phyloP scores from a whole-genome alignment of 1,140 invertebrate species.

The Heliconius nattereri region DNA sequence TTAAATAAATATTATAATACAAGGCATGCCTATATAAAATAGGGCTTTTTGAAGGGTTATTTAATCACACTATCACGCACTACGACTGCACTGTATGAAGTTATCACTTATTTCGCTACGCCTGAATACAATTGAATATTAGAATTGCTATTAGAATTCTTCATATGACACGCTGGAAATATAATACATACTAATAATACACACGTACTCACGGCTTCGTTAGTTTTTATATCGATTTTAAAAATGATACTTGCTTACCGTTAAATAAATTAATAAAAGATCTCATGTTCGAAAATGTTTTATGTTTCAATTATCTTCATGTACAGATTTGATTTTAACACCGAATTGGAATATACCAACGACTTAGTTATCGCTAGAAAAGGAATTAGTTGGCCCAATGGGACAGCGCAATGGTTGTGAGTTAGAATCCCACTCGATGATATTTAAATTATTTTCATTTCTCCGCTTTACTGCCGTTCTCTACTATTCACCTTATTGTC shows the following conservation, averaged over 20 bases:
- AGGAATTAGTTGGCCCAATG: too few relatives aligned
- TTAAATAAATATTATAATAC: not conserved
- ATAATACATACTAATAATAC: not conserved
- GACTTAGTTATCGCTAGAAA: too few relatives aligned
- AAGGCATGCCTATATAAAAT: conserved; percentile 18
- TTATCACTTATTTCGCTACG: conserved; percentile 28
- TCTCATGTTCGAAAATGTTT: not conserved
- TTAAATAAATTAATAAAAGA: not conserved
- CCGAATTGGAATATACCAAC: too few relatives aligned
- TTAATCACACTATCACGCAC: conserved; percentile 57
- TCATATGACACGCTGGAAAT: not conserved
- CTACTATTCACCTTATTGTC: too few relatives aligned
- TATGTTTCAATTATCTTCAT: too few relatives aligned
- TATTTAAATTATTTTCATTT: too few relatives aligned
- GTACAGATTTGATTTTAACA: too few relatives aligned
- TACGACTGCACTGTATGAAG: conserved; percentile 35
- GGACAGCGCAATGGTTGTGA: too few relatives aligned
- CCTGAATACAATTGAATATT: conserved; percentile 23
- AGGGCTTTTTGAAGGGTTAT: conserved; percentile 65
- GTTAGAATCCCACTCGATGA: too few relatives aligned
- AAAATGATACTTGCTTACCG: not conserved
- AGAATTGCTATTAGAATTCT: not conserved
- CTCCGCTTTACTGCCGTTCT: too few relatives aligned
- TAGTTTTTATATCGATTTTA: too few relatives aligned
- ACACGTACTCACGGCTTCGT: not conserved